Base-by-base conservation (phyloP, 1,140 invertebrate genomes). In the Pogonomyrmex californicus region DNA sequence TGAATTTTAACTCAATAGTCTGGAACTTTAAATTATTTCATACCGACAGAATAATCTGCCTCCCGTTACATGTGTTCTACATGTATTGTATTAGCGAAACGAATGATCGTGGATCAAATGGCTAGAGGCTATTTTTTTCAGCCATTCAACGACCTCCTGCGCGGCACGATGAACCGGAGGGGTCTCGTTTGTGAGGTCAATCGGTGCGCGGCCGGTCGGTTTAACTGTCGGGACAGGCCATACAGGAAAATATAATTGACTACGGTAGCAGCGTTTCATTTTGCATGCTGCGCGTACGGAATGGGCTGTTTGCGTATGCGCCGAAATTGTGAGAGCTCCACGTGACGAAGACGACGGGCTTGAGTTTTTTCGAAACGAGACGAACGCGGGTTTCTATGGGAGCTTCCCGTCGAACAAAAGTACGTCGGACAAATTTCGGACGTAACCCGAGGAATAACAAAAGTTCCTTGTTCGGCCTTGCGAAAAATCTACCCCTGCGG, bases 131-230 rank as follows among this genome's bases (percentile, higher is more conserved):
- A 77, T 65, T 86, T 86, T 86, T 86, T 86, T 81, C 85, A 86
- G n/a, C 56, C 78, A 82, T 58, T 82, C 85, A 83, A 78, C 54
- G 66, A 73, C 66, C 78, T 83, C 78, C 58, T 58, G 68, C 47
- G 66, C 77, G 68, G 66, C 79, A 54, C 78, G 85, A 86, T 82
- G 78, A 86, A 86, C 85, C 85, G 78, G 78, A 86, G 85, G 85
- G 85, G 78, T 86, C 85, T 86, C 85, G 85, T 86, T 86, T 86
- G 68, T 78, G 79, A 82, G 85, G 85, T 86, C 65, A 81, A 86
- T 86, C 85, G 78, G 65, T 82, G 51, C 62, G 47, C 83, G 65
- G 75, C 77, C 54, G 41, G 23, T 65, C 44, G 79, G 56, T 62
- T 63, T 54, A 78, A 68, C 85, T 49, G 60, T 58, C 70, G 60